Evolutionary conservation across 2,113 vertebrate genomes (phyloP), one percentile per base, ranked within the genome.

Genomic region (Pan paniscus): DNA sequence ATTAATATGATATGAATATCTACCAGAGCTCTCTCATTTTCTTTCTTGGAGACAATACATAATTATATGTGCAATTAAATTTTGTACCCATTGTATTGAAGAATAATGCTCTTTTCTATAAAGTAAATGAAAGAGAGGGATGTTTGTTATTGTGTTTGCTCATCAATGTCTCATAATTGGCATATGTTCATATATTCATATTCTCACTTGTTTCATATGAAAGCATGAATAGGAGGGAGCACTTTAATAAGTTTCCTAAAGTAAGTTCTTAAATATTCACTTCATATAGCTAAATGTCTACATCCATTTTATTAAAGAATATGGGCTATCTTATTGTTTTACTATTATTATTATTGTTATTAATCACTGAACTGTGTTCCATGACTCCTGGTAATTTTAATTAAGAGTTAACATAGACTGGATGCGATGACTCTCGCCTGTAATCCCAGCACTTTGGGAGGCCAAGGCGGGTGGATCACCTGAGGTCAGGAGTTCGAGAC

Each of bases 21-120:
- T 97, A 96, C 75, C 7, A 94, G 90, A 97, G 1, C 2, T 5
- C 76, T 70, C 78, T 85, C 68, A 89, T 50, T 75, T 98, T 97
- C 43, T 92, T 92, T 57, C 78, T 98, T 89, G 67, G 79, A 87
- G 30, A 27, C 14, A 97, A 40, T 50, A 55, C 76, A n/a, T 87
- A 96, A 70, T 94, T 97, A 78, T 40, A 59, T 22, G 84, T 70
- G 91, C 22, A 93, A 80, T 91, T 68, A 92, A 83, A 89, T 75
- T 89, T 95, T 92, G 6, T 96, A n/a, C 27, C 7, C 75, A 25
- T 27, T 83, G 81, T 52, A 92, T 25, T 87, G 16, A 93, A 73
- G 16, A 83, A 12, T 22, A 86, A 96, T 96, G 90, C 1, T 97
- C 93, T 83, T 96, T 93, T 57, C 13, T 91, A 40, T 90, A 95